phyloP scores from a whole-genome alignment of 2,888 invertebrate genomes.

The Catocala fraxini region DNA sequence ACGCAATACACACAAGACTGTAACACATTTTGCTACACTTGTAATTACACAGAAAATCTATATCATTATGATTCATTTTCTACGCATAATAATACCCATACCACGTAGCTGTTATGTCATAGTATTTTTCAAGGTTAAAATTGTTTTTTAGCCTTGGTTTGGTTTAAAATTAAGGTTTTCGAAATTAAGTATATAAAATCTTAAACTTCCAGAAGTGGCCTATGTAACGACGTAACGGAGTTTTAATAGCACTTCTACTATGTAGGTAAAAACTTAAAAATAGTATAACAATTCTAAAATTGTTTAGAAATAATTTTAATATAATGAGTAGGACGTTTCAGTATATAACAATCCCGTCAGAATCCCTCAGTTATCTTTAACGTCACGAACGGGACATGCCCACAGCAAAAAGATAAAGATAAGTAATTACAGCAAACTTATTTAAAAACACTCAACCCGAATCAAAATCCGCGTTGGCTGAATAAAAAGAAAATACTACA shows the following conservation, averaged over 20 bases:
- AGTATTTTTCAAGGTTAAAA: no score
- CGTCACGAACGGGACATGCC: neutral
- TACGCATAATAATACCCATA: no score
- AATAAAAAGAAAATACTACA: slow-evolving; percentile 26
- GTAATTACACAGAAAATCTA: neutral
- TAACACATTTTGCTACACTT: neutral
- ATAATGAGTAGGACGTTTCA: no score
- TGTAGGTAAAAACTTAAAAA: no score
- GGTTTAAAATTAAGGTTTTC: no score
- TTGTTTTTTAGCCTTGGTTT: no score
- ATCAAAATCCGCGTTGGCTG: slow-evolving; percentile 15
- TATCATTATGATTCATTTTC: neutral
- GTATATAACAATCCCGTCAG: neutral
- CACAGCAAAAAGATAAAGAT: slow-evolving; percentile 8
- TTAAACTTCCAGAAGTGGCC: no score
- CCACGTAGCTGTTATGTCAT: no score
- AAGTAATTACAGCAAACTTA: slow-evolving; percentile 12
- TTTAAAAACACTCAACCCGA: slow-evolving; percentile 39
- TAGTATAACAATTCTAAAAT: no score
- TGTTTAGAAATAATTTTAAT: neutral
- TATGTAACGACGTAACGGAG: no score
- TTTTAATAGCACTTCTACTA: no score
- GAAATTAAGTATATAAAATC: no score
- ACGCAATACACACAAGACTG: neutral
- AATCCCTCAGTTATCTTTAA: slow-evolving; percentile 1